These are phyloP conservation scores for Clupea harengus DNA, from an alignment of 2,113 vertebrate species.

Conservation along the genomic window DNA sequence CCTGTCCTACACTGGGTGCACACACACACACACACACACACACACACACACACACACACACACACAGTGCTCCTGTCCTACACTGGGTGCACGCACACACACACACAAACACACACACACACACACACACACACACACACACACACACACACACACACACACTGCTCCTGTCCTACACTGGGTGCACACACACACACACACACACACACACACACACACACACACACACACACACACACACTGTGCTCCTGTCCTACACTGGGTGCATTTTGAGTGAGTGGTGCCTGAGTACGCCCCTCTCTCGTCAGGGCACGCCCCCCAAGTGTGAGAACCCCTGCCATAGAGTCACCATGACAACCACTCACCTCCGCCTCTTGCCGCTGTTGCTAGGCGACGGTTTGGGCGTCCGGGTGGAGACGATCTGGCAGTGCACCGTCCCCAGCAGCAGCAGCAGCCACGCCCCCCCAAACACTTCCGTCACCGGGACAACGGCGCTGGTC, in stretches of 20 bases:
- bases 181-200: neutral
- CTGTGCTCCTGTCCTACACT: too few species aligned
- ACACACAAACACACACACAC: slow-evolving; percentile 42
- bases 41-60: too few species aligned
- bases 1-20: too few species aligned
- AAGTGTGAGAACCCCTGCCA: too few species aligned
- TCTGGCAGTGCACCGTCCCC: slow-evolving; percentile 98
- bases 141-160: neutral
- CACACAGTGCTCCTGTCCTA: too few species aligned
- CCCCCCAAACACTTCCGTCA: slow-evolving; percentile 90
- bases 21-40: neutral
- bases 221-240: neutral
- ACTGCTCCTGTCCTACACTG: neutral
- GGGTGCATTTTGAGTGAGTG: too few species aligned
- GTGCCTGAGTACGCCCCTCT: too few species aligned
- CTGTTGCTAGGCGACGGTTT: slow-evolving; percentile 80
- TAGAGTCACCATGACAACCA: neutral
- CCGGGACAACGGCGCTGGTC: slow-evolving; percentile 65
- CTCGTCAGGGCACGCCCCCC: too few species aligned
- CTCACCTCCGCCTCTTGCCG: slow-evolving; percentile 90
- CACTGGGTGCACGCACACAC: too few species aligned
- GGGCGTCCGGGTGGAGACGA: slow-evolving; percentile 94
- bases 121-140: slow-evolving; percentile 55
- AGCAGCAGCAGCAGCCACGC: slow-evolving; percentile 95
- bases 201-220: neutral